phyloP scores from a whole-genome alignment of 1,140 invertebrate genomes.

The Papilio glaucus region DNA sequence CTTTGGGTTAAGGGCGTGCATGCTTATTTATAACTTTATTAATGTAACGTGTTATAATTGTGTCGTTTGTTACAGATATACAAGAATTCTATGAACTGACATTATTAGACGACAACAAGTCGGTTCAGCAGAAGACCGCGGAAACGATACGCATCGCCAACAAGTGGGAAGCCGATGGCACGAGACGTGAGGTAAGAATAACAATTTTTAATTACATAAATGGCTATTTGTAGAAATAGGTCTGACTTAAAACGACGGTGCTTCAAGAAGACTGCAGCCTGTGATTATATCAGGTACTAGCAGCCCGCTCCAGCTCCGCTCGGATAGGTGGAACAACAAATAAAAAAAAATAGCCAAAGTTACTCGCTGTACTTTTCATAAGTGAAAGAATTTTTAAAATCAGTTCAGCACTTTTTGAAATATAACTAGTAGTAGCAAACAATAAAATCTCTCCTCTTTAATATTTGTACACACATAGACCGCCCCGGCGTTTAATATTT shows the following conservation, averaged over 20 bases:
- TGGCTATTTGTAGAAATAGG: background rate
- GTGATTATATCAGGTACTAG: background rate
- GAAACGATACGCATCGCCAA: conserved; percentile 98
- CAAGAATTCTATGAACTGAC: conserved; percentile 99
- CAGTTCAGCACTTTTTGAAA: too few relatives aligned
- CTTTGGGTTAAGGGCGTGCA: too few relatives aligned
- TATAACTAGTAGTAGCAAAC: too few relatives aligned
- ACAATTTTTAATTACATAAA: conserved; percentile 34
- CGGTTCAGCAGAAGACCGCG: conserved; percentile 96
- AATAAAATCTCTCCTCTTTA: too few relatives aligned
- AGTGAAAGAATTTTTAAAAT: too few relatives aligned
- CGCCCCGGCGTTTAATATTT: too few relatives aligned
- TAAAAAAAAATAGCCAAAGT: too few relatives aligned
- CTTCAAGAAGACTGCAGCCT: background rate
- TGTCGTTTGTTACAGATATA: conserved; percentile 92
- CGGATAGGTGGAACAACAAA: too few relatives aligned
- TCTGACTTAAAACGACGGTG: background rate
- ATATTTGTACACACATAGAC: too few relatives aligned
- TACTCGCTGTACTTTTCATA: too few relatives aligned
- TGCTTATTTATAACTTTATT: too few relatives aligned
- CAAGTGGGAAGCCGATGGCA: conserved; percentile 91
- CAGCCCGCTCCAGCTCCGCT: too few relatives aligned
- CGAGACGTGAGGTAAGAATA: conserved; percentile 66
- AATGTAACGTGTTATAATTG: background rate
- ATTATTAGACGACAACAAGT: conserved; percentile 96